phyloP scores from a whole-genome alignment of 2,888 invertebrate genomes.

The Busseola fusca region DNA sequence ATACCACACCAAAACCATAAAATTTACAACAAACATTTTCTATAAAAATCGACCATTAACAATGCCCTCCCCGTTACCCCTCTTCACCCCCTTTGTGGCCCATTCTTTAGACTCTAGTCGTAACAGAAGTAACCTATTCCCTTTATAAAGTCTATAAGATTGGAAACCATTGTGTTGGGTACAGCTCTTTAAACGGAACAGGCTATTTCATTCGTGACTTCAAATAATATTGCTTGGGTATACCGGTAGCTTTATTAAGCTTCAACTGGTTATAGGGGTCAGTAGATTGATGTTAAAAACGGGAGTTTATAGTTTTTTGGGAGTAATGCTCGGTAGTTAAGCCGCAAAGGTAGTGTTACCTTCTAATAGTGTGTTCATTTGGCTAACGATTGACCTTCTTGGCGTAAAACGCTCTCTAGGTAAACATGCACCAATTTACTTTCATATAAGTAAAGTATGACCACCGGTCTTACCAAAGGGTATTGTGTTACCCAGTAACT shows the following conservation, averaged over 20 bases:
- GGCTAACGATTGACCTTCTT: neutral
- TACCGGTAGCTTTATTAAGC: constrained; percentile 1
- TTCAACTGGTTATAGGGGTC: constrained; percentile 11
- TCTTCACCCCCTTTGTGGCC: constrained; percentile 6
- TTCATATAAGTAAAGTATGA: too few relatives aligned
- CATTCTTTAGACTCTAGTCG: constrained; percentile 26
- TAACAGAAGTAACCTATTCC: constrained; percentile 39
- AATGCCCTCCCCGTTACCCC: neutral
- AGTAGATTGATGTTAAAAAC: neutral
- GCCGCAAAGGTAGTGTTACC: neutral
- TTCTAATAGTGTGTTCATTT: neutral
- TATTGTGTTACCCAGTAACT: too few relatives aligned
- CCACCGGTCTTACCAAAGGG: too few relatives aligned
- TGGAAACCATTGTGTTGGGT: constrained; percentile 40
- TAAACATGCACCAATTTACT: neutral
- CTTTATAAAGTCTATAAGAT: constrained; percentile 23
- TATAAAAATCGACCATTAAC: constrained; percentile 29
- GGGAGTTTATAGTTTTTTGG: neutral
- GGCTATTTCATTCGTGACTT: constrained; percentile 34
- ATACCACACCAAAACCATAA: constrained; percentile 9
- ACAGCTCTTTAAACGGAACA: constrained; percentile 32
- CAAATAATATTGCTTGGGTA: constrained; percentile 10
- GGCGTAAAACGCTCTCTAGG: neutral
- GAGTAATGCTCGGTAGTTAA: neutral
- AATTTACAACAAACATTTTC: constrained; percentile 6